A percentile compares a stretch with the other conserved stretches of the same genome.
Evolutionary conservation across 2,797 vertebrate genomes (phyloP).

Genomic region (Coccyzus lansbergi): DNA sequence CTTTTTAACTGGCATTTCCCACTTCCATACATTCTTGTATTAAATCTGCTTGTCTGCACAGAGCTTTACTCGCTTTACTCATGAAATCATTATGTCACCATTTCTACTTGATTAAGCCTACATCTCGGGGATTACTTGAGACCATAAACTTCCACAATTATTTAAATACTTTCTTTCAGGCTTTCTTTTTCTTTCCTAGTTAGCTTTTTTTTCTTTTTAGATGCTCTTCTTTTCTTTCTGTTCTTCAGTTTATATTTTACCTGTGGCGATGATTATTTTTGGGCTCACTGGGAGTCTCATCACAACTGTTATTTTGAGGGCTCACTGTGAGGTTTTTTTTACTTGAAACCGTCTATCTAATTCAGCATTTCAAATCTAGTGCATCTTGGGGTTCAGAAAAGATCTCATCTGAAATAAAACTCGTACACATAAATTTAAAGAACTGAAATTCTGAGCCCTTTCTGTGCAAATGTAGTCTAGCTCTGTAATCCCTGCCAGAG

Average conservation of each 20-base stretch:
- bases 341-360: neutral
- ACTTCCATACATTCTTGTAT: fast-evolving
- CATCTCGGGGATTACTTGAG: neutral
- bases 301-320: neutral
- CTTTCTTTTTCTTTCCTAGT: neutral
- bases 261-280: neutral
- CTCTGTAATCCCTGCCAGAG: neutral
- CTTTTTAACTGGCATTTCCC: neutral
- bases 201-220: neutral
- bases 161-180: neutral
- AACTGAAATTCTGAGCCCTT: neutral
- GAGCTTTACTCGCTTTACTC: neutral
- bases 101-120: neutral
- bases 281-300: neutral
- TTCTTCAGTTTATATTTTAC: neutral
- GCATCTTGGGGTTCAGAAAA: neutral
- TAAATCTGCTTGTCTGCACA: neutral
- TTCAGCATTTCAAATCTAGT: neutral
- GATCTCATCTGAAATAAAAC: neutral
- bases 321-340: neutral
- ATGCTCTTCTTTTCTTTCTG: neutral
- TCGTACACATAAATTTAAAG: neutral
- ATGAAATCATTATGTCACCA: neutral
- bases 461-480: neutral
- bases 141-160: neutral